A percentile compares a stretch with the other conserved stretches of the same genome.
Evolutionary conservation across 2,113 vertebrate genomes (phyloP).

Genomic region (Henicopernis longicauda): DNA sequence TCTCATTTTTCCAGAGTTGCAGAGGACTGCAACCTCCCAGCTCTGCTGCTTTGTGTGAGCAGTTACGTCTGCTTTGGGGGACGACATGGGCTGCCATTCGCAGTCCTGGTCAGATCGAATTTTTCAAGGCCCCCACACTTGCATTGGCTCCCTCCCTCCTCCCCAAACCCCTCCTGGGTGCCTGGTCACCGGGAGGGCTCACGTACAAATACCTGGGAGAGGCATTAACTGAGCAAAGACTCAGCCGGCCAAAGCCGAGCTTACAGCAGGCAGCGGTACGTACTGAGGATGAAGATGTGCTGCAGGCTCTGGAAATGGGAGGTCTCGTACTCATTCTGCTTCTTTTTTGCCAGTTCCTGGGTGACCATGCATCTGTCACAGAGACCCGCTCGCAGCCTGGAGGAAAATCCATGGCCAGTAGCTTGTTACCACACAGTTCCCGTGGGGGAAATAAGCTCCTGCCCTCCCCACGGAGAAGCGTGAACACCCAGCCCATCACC

Average conservation of each 20-base stretch:
- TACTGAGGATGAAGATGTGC: constrained; percentile 88
- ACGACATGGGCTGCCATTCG: fast-evolving
- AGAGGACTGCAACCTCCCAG: background rate
- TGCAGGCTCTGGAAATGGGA: constrained; percentile 88
- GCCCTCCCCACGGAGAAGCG: fast-evolving
- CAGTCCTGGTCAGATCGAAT: background rate
- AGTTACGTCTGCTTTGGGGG: background rate
- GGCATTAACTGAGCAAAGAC: background rate
- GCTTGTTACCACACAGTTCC: background rate
- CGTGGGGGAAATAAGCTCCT: background rate
- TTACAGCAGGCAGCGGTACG: background rate
- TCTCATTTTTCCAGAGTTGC: background rate
- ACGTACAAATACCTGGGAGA: fast-evolving
- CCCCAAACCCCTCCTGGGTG: background rate
- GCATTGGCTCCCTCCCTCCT: background rate
- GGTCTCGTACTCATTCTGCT: constrained; percentile 86
- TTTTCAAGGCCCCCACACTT: background rate
- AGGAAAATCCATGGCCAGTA: background rate
- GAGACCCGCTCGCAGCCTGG: constrained; percentile 88
- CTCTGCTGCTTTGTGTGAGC: background rate
- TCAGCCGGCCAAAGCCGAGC: background rate
- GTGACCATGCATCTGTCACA: constrained; percentile 95
- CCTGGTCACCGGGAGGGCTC: fast-evolving
- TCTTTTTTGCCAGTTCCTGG: constrained; percentile 89
- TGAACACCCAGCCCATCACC: background rate